Percentiles rank a stretch among this genome's conserved stretches.
Evolutionary conservation across 1,140 invertebrate genomes (phyloP).

Genomic region (Polypedilum pembai): DNA sequence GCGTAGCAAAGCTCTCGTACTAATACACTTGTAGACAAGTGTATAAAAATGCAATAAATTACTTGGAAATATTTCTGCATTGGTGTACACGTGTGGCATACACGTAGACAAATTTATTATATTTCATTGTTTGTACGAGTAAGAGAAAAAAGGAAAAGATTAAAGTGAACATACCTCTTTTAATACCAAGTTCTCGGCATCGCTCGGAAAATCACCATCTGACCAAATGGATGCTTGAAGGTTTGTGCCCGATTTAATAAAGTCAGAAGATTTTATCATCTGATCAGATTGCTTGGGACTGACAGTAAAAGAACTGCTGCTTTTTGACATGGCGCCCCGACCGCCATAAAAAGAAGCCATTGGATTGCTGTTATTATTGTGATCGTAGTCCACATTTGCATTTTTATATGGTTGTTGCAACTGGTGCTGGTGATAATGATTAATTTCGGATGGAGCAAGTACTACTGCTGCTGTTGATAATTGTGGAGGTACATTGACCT

Average conservation of each 20-base stretch:
- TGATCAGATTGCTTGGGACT: not conserved
- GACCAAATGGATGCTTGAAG: conserved; percentile 16
- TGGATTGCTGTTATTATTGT: conserved; percentile 10
- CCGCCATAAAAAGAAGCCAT: not conserved
- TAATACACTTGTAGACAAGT: not conserved
- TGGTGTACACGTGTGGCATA: no score
- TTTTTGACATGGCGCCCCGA: conserved; percentile 15
- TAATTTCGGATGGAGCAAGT: not conserved
- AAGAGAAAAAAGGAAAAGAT: not conserved
- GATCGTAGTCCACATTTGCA: conserved; percentile 3
- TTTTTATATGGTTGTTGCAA: not conserved
- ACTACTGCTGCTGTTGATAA: not conserved
- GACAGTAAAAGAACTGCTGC: not conserved
- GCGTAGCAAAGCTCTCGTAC: not conserved
- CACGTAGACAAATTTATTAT: no score
- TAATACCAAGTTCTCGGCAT: not conserved
- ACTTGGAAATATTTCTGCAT: no score
- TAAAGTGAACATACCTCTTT: conserved; percentile 15
- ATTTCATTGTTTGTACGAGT: not conserved
- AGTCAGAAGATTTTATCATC: not conserved
- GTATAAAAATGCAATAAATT: no score
- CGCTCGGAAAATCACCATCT: conserved; percentile 1
- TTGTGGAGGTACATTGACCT: conserved; percentile 13
- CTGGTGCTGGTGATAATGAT: no score
- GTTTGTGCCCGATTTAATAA: conserved; percentile 22